Conservation (phyloP, 2,797 vertebrate genomes). For the Eulemur albifrons region DNA sequence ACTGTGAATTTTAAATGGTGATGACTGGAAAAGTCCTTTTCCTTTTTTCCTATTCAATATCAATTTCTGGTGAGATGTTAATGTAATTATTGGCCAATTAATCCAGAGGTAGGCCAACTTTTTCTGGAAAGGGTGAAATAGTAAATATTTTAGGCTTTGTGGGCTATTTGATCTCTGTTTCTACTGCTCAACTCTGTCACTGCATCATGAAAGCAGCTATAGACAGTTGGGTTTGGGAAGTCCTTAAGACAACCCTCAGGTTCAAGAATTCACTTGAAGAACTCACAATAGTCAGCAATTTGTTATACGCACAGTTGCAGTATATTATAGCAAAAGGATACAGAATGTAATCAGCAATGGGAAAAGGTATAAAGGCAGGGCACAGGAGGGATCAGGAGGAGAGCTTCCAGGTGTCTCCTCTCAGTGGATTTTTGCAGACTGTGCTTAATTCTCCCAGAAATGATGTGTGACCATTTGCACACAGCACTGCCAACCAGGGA, state of each 20-base stretch:
- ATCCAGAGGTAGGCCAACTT: neutral
- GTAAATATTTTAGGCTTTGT: neutral
- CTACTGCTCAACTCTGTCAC: neutral
- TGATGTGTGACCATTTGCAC: neutral
- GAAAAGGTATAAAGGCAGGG: neutral
- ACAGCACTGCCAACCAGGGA: neutral
- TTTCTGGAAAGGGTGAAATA: neutral
- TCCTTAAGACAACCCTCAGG: neutral
- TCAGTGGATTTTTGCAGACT: neutral
- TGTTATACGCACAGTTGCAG: neutral
- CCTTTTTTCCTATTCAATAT: slow-evolving; percentile 21
- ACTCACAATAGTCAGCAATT: neutral
- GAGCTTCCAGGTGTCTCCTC: too few relatives aligned
- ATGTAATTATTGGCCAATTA: neutral
- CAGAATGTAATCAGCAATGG: neutral
- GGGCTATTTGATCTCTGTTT: neutral
- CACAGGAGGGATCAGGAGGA: neutral
- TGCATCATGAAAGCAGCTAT: neutral
- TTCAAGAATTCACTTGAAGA: neutral
- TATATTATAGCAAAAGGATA: neutral
- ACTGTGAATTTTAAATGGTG: slow-evolving; percentile 59
- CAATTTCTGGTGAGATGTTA: neutral
- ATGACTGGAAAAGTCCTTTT: slow-evolving; percentile 14
- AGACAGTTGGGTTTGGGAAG: neutral
- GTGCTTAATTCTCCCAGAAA: neutral